Base-by-base conservation (phyloP, 2,797 vertebrate species). In the Periophthalmus magnuspinnatus region DNA sequence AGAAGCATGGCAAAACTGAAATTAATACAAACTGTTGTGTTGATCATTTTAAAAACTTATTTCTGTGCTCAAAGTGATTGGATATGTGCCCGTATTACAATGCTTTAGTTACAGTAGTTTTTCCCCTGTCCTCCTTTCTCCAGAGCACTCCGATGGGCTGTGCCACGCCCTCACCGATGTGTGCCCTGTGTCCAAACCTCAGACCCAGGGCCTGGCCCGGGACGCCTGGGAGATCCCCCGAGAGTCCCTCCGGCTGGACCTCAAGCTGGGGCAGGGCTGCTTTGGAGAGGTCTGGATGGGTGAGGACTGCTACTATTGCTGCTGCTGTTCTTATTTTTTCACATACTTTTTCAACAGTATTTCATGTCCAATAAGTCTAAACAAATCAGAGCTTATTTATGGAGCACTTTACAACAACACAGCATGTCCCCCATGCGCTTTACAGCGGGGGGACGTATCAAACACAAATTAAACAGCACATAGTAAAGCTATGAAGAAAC, bases 251-350 rank as follows among this genome's bases (percentile, higher is more conserved):
- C 93, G 95, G 45, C 94, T 99, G 10, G 97, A 99, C 81, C 92
- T 98, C 66, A 98, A 98, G 89, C 94, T 99, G 79, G 97, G 97
- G 17, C 97, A 98, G 91, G 97, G 97, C 81, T 99, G 97, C 81
- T 99, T 99, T 0, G 97, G 97, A 86, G 97, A 99, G 86, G 97
- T 99, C 78, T 99, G 97, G 97, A 98, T 99, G 97, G 97, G 97
- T 98, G 94, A 92, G 95, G 63, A 50, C 5, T 2, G 16, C 13
- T 19, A 22, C n/a, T 19, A 10, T 34, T 1, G 0, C 19, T 7
- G 0, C 32, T 36, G 28, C n/a, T n/a, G n/a, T 56, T 11, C 21
- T 24, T 28, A 28, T 28, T 28, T 17, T 58, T 19, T 14, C 41
- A 16, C 41, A 14, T 13, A 45, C 45, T 58, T 58, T 13, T 56